These are phyloP conservation scores for Mustela lutreola DNA, from an alignment of 2,113 vertebrate genomes.

Conservation along the genomic window DNA sequence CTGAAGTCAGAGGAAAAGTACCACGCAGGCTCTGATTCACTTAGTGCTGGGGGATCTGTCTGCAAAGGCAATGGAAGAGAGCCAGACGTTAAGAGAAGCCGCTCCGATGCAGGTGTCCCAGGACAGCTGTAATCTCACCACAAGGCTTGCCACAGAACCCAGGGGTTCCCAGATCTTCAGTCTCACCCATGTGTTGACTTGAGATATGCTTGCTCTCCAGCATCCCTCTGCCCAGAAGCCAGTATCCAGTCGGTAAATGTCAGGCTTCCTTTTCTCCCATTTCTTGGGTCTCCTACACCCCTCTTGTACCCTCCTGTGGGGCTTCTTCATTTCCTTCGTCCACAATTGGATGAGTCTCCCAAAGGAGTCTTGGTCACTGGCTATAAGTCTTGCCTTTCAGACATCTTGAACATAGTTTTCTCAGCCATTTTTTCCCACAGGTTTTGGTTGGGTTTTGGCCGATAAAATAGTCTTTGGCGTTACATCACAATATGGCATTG, in stretches of 20 bases:
- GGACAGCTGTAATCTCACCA: accelerated
- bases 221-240: background rate
- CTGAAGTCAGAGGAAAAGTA: constrained; percentile 63
- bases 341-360: background rate
- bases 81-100: background rate
- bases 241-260: accelerated
- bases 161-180: accelerated
- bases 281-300: background rate
- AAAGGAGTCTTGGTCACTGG: accelerated
- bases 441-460: background rate
- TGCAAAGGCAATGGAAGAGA: background rate
- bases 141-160: background rate
- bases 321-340: background rate
- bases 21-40: background rate
- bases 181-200: accelerated
- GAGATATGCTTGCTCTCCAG: accelerated
- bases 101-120: background rate
- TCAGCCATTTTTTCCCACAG: background rate
- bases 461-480: too few species aligned
- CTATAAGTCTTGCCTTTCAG: accelerated
- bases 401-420: background rate
- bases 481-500: background rate
- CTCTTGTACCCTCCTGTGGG: background rate
- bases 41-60: accelerated
- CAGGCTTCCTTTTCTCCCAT: background rate